phyloP scores from a whole-genome alignment of 2,797 vertebrate genomes.

The Vireo griseus region DNA sequence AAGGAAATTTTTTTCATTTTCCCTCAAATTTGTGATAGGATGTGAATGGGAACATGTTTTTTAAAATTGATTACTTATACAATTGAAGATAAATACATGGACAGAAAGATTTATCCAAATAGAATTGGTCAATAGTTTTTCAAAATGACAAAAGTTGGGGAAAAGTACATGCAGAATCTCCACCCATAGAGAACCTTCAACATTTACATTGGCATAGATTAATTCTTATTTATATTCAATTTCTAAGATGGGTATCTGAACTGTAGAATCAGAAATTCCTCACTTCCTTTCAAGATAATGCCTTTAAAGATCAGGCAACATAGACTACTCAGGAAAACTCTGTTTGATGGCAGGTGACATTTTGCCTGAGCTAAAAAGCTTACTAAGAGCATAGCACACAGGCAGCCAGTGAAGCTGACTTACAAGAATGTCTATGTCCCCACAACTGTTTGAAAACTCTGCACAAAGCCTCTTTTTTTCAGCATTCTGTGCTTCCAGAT shows the following conservation, averaged over 20 bases:
- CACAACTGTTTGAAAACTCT: neutral
- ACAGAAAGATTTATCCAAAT: neutral
- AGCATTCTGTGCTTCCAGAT: neutral
- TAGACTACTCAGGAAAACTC: neutral
- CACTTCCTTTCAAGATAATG: neutral
- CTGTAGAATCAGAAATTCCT: neutral
- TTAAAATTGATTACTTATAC: neutral
- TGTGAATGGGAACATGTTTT: neutral
- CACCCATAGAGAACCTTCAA: neutral
- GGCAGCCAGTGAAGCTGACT: neutral
- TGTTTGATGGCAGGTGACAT: neutral
- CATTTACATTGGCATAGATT: neutral
- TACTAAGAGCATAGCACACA: neutral
- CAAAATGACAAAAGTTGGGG: neutral
- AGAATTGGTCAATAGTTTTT: neutral
- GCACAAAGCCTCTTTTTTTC: neutral
- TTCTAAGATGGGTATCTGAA: neutral
- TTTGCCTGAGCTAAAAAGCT: neutral
- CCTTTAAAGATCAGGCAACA: neutral
- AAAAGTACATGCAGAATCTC: neutral
- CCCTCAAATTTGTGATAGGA: neutral
- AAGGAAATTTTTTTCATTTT: neutral
- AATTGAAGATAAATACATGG: neutral
- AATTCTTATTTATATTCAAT: neutral
- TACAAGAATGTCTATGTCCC: rapidly evolving